Conservation (phyloP, 2,113 vertebrate species). For the Balaenoptera acutorostrata region DNA sequence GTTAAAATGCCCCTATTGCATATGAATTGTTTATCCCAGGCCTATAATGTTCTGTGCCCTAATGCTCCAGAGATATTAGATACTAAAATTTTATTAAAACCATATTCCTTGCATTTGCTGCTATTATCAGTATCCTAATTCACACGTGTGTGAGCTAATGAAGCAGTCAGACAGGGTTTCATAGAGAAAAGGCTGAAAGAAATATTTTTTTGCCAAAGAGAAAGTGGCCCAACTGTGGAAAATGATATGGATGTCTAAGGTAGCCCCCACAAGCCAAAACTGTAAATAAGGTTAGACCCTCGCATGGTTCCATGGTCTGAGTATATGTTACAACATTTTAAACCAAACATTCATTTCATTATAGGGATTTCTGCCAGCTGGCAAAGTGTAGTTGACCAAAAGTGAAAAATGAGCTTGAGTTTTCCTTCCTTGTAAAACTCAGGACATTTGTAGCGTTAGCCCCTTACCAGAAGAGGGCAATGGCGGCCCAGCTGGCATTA, state of each 20-base stretch:
- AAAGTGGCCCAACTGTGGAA: constrained; percentile 45
- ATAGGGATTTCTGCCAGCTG: constrained; percentile 50
- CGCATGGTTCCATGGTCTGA: constrained; percentile 20
- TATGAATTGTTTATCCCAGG: constrained; percentile 57
- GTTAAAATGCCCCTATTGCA: constrained; percentile 27
- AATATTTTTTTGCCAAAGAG: constrained; percentile 45
- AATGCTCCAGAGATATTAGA: constrained; percentile 60
- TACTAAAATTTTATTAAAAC: constrained; percentile 66
- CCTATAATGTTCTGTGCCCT: constrained; percentile 50
- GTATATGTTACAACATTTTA: constrained; percentile 58
- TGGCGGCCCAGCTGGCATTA: background rate
- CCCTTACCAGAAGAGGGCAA: constrained; percentile 59
- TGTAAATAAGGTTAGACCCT: constrained; percentile 58
- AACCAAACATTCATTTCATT: constrained; percentile 61
- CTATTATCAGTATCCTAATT: constrained; percentile 47
- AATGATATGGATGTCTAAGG: constrained; percentile 51
- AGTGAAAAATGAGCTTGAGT: constrained; percentile 22
- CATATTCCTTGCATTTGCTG: constrained; percentile 52
- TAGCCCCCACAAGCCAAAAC: constrained; percentile 45
- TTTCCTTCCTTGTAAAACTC: constrained; percentile 14
- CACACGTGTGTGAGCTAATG: constrained; percentile 51
- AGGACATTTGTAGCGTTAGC: constrained; percentile 27
- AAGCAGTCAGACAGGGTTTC: constrained; percentile 57
- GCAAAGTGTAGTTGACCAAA: background rate
- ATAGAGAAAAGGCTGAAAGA: constrained; percentile 38